These are phyloP conservation scores for Rhagoletis pomonella DNA, from an alignment of 1,140 invertebrate genomes.

Conservation along the genomic window DNA sequence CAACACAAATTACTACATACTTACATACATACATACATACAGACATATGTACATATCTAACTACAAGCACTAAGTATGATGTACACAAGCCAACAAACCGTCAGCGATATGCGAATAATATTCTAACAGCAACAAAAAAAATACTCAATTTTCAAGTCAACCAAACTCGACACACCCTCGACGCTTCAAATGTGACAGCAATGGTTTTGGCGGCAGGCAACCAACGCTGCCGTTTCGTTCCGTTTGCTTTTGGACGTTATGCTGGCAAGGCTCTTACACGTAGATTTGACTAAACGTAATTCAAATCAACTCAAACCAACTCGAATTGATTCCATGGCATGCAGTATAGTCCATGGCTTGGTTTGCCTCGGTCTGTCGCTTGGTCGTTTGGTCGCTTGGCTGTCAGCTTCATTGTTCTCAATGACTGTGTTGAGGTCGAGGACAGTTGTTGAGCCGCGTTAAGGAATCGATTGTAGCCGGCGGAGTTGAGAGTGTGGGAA, in stretches of 20 bases:
- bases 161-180: constrained; percentile 10
- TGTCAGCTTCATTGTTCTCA: constrained; percentile 25
- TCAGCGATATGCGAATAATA: background rate
- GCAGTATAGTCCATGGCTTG: background rate
- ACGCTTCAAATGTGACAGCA: background rate
- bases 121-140: background rate
- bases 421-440: constrained; percentile 38
- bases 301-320: constrained; percentile 52
- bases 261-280: constrained; percentile 14
- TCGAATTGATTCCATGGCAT: background rate
- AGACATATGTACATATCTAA: no score
- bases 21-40: background rate
- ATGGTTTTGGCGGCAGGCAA: background rate
- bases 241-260: background rate
- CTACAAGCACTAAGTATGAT: no score
- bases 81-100: no score
- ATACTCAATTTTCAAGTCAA: constrained; percentile 12
- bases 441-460: constrained; percentile 38
- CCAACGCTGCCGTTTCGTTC: constrained; percentile 31
- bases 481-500: background rate
- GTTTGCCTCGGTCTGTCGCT: no score
- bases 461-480: constrained; percentile 13
- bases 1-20: constrained; percentile 28
- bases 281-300: constrained; percentile 48
- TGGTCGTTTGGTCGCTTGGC: background rate